Evolutionary conservation across 2,113 vertebrate genomes (phyloP).

Genomic region (Aviceda subcristata): DNA sequence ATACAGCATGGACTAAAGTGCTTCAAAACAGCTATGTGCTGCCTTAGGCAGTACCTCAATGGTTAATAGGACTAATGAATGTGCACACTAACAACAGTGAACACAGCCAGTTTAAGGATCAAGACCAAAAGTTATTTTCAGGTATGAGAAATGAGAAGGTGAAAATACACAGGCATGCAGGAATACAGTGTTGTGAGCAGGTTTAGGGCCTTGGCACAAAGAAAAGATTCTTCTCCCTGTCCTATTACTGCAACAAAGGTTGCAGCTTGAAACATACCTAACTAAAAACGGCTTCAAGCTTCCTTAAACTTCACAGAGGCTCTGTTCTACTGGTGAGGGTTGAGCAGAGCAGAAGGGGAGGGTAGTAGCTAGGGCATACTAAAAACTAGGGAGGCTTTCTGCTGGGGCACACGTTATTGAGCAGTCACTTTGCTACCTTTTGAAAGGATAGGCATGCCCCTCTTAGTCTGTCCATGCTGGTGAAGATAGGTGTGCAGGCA

Average conservation of each 20-base stretch:
- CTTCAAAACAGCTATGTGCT: slow-evolving; percentile 1
- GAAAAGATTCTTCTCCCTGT: neutral
- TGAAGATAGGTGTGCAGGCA: neutral
- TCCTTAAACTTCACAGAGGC: neutral
- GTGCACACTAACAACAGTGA: neutral
- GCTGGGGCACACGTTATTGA: neutral
- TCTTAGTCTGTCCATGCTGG: neutral
- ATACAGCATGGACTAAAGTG: neutral
- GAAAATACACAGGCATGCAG: neutral
- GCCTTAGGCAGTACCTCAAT: neutral
- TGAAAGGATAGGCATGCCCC: neutral
- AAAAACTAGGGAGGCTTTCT: neutral
- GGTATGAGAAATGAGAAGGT: neutral
- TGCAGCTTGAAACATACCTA: neutral
- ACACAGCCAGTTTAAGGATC: neutral
- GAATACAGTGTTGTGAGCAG: neutral
- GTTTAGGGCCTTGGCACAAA: neutral
- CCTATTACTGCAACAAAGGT: neutral
- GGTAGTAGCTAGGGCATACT: neutral
- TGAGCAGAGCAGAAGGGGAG: neutral
- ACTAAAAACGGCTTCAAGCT: neutral
- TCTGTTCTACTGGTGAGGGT: neutral
- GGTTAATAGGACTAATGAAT: slow-evolving; percentile 27
- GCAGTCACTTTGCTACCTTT: neutral
- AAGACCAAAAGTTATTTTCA: neutral